A percentile compares a stretch with the other conserved stretches of the same genome.
Conservation (phyloP, 2,888 invertebrate genomes). For the Rhagonycha lutea region DNA sequence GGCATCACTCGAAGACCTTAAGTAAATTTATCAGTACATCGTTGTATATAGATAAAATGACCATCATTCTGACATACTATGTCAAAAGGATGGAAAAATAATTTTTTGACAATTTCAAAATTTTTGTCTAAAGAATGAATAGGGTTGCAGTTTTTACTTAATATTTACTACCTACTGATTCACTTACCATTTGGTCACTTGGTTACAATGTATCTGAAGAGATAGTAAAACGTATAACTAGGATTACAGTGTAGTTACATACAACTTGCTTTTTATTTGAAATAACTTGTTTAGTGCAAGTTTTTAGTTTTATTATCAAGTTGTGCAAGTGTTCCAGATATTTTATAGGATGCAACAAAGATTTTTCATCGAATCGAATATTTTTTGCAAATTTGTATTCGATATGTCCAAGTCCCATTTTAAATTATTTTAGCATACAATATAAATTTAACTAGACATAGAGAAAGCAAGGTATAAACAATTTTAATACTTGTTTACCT, state of each 20-base stretch:
- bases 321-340: constrained; percentile 11
- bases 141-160: background rate
- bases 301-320: constrained; percentile 19
- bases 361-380: background rate
- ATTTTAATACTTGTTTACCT: constrained; percentile 30
- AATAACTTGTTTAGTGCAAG: constrained; percentile 26
- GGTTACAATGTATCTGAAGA: background rate
- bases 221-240: constrained; percentile 4
- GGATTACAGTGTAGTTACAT: constrained; percentile 10
- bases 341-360: background rate
- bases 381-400: background rate
- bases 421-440: background rate
- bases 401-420: background rate
- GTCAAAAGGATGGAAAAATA: background rate
- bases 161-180: background rate
- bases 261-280: constrained; percentile 24
- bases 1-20: too few species aligned
- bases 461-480: constrained; percentile 22
- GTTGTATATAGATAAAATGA: background rate
- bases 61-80: background rate
- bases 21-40: background rate
- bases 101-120: background rate
- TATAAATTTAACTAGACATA: constrained; percentile 9
- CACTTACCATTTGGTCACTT: background rate
- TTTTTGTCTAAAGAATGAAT: background rate